Base-by-base conservation (phyloP, 2,888 invertebrate species). In the Zygothrica quintamaculata region DNA sequence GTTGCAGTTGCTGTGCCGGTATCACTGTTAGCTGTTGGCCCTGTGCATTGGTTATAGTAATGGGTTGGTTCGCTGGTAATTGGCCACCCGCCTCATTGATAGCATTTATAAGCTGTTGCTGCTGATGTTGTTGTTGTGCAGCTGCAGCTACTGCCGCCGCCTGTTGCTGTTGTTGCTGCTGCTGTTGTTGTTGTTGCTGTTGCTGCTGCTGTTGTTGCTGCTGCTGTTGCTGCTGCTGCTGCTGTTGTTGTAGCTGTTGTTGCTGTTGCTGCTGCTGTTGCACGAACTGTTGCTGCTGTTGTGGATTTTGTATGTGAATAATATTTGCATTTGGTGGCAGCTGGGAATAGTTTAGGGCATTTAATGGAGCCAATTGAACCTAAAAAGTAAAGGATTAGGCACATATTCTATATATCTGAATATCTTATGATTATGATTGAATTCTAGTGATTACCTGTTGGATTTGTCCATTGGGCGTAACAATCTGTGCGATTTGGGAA, bases 391-490 rank as follows among this genome's bases (percentile, higher is more conserved):
- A 29, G n/a, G 29, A 29, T 29, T 29, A 9, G 29, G n/a, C n/a
- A n/a, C n/a, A n/a, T n/a, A n/a, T n/a, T 29, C n/a, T 29, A 9
- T 9, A 9, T 29, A 29, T 6, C 4, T 4, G 26, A 26, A 26
- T 26, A 26, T 26, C 8, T 26, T n/a, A n/a, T n/a, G n/a, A 5
- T 5, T 3, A 33, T 33, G 33, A n/a, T 33, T n/a, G 9, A 5
- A 5, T n/a, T 11, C 9, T 33, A 33, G 18, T 22, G 18, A 22
- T 97, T 44, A 98, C 95, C 89, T 97, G 97, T 79, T 97, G 97
- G 55, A 97, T 95, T 88, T 97, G 97, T 0, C 97, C 97, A 48
- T 94, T 95, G 0, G 97, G 97, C 3, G 97, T 96, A n/a, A 97
- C 93, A 26, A 96, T 95, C 88, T 96, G 96, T 0, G 96, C 96